Evolutionary conservation across 2,888 invertebrate genomes (phyloP).

Genomic region (Tinea trinotella): DNA sequence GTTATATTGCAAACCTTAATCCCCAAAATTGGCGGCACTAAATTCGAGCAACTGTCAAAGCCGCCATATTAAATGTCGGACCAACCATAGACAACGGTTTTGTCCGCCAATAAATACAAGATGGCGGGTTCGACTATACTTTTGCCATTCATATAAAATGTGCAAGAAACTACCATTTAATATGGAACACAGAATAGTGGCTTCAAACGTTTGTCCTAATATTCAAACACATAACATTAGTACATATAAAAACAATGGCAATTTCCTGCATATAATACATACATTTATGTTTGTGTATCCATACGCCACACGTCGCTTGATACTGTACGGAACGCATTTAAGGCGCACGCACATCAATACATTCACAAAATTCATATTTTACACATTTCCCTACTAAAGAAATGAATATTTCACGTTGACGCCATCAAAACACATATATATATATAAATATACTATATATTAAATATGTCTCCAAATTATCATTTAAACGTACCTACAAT

Average conservation of each 20-base stretch:
- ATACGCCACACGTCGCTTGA: slow-evolving; percentile 51
- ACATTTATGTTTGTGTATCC: no score
- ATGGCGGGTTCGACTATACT: slow-evolving; percentile 11
- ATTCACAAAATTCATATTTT: not conserved
- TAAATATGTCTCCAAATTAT: slow-evolving; percentile 58
- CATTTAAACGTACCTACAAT: slow-evolving; percentile 61
- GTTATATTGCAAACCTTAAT: slow-evolving; percentile 48
- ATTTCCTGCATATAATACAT: no score
- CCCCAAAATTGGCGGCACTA: slow-evolving; percentile 27
- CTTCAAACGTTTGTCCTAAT: no score
- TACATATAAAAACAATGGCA: no score
- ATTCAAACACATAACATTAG: no score
- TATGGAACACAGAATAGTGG: no score
- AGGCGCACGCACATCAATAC: not conserved
- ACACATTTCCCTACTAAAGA: no score
- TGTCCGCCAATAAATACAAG: no score
- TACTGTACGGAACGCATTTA: slow-evolving; percentile 65
- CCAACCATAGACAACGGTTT: no score
- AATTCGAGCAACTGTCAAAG: slow-evolving; percentile 35
- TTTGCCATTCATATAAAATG: no score
- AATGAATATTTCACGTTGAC: slow-evolving; percentile 22
- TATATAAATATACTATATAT: slow-evolving; percentile 58
- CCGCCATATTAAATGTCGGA: slow-evolving; percentile 27
- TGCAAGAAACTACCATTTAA: no score
- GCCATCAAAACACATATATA: slow-evolving; percentile 32